These are phyloP conservation scores for Pectinophora gossypiella DNA, from an alignment of 1,140 invertebrate species.

Conservation along the genomic window DNA sequence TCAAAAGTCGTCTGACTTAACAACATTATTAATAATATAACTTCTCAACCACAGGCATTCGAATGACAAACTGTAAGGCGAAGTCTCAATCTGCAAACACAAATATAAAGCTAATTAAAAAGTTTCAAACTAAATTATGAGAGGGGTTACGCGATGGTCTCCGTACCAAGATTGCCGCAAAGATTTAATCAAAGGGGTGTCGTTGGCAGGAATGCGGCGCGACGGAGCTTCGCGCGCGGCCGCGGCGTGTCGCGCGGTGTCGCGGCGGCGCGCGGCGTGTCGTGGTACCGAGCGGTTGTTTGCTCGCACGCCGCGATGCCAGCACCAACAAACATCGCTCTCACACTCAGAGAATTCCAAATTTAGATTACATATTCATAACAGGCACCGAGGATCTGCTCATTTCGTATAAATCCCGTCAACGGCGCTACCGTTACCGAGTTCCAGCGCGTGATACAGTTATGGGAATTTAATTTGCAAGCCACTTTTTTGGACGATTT, in stretches of 20 bases:
- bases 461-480: too few species aligned
- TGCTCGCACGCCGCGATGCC: constrained; percentile 61
- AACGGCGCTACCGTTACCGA: constrained; percentile 44
- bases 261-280: constrained; percentile 31
- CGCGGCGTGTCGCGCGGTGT: constrained; percentile 6
- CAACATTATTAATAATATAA: constrained; percentile 54
- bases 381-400: constrained; percentile 60
- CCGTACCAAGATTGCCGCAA: constrained; percentile 63
- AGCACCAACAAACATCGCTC: constrained; percentile 67
- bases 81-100: constrained; percentile 74
- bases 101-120: constrained; percentile 76
- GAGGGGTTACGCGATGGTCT: constrained; percentile 62
- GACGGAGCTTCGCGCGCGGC: constrained; percentile 12
- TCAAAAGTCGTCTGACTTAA: neutral
- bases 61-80: constrained; percentile 61
- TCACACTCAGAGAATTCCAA: constrained; percentile 73
- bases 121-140: constrained; percentile 75
- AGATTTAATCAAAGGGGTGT: constrained; percentile 64
- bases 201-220: constrained; percentile 44
- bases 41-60: constrained; percentile 50
- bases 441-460: constrained; percentile 29
- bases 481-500: neutral
- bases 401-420: constrained; percentile 58
- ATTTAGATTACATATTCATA: constrained; percentile 76
- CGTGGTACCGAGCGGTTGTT: constrained; percentile 65